Conservation (phyloP, 2,797 vertebrate species). For the Chiloscyllium punctatum region DNA sequence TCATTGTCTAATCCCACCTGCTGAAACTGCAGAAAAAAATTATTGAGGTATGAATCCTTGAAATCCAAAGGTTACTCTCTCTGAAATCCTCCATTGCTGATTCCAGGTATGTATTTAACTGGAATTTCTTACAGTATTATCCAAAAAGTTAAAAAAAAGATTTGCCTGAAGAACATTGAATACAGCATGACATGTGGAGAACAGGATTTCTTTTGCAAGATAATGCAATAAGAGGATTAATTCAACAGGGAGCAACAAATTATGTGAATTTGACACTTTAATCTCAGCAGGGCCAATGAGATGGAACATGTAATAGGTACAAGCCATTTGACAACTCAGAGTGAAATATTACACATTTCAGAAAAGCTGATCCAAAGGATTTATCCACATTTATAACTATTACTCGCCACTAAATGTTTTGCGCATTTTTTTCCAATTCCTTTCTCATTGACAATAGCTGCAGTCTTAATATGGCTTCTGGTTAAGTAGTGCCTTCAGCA, state of each 20-base stretch:
- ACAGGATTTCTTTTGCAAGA: neutral
- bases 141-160: neutral
- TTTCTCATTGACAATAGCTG: neutral
- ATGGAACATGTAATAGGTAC: neutral
- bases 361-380: neutral
- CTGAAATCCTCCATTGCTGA: neutral
- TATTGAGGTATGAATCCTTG: neutral
- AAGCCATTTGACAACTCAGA: neutral
- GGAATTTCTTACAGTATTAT: neutral
- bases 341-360: neutral
- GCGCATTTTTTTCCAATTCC: neutral
- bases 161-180: constrained; percentile 2
- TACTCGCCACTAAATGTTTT: neutral
- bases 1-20: neutral
- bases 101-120: neutral
- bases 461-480: too few relatives aligned
- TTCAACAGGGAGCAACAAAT: neutral
- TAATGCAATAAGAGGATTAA: neutral
- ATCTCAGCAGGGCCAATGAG: constrained; percentile 1
- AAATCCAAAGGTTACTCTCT: neutral
- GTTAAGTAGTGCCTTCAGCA: neutral
- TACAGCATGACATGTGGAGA: neutral
- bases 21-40: neutral
- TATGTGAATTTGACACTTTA: neutral
- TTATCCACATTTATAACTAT: neutral